phyloP scores from a whole-genome alignment of 2,113 vertebrate species.

The Ancistrus triradiatus region DNA sequence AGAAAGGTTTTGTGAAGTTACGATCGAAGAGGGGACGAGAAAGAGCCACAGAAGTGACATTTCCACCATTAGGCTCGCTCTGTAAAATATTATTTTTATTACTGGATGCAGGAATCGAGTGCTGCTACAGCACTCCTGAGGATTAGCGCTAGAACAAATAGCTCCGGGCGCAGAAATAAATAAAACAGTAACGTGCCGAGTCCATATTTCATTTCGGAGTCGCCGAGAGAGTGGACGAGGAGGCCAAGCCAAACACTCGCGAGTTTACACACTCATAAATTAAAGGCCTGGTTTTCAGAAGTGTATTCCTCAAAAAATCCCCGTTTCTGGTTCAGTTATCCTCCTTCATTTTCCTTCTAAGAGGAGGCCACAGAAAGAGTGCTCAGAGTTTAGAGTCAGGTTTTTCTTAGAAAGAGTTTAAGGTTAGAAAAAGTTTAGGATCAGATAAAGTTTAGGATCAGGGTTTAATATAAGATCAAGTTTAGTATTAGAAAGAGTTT shows the following conservation, averaged over 20 bases:
- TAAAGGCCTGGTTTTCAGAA: slow-evolving; percentile 72
- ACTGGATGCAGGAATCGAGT: slow-evolving; percentile 73
- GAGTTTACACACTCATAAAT: slow-evolving; percentile 75
- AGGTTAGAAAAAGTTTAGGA: too few species aligned
- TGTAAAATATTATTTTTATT: slow-evolving; percentile 79
- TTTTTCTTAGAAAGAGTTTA: too few species aligned
- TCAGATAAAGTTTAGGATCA: too few species aligned
- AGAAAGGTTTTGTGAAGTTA: slow-evolving; percentile 66
- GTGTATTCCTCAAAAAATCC: slow-evolving; percentile 76
- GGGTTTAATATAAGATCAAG: too few species aligned
- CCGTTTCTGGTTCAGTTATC: slow-evolving; percentile 21
- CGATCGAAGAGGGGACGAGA: slow-evolving; percentile 53
- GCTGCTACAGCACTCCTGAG: slow-evolving; percentile 71
- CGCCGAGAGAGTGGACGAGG: slow-evolving; percentile 62
- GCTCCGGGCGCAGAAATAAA: slow-evolving; percentile 63
- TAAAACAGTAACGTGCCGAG: slow-evolving; percentile 64
- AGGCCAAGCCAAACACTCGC: slow-evolving; percentile 73
- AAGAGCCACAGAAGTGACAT: slow-evolving; percentile 63
- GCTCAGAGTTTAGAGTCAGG: too few species aligned
- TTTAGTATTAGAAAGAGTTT: too few species aligned
- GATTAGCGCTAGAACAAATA: slow-evolving; percentile 67
- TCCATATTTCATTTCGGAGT: slow-evolving; percentile 70
- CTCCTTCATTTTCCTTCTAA: not conserved
- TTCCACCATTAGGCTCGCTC: slow-evolving; percentile 67
- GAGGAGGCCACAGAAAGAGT: too few species aligned